Base-by-base conservation (phyloP, 2,113 vertebrate species). In the Paradisaea rubra region DNA sequence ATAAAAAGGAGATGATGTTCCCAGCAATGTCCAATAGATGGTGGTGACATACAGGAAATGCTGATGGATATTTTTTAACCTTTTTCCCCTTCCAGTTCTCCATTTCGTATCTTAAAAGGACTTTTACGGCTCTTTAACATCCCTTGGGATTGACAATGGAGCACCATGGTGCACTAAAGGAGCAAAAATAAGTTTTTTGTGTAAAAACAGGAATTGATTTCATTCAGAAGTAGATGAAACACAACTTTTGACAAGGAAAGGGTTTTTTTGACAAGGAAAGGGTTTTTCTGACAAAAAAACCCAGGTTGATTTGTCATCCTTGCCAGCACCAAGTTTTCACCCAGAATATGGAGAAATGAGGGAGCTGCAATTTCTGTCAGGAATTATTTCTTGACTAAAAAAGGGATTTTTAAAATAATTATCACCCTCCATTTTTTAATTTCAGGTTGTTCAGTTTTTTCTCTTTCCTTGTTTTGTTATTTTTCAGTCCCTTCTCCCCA, bases 151-250 rank as follows among this genome's bases (percentile, higher is more conserved):
- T 11, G 27, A 31, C 6, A 6, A 3, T 0, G 0, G 44, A 41
- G 63, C 20, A 19, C 25, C 6, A 0, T 0, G 2, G 16, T 19
- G 15, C 8, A 2, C 0, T n/a, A 25, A 42, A 66, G 57, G 24
- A 24, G 17, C 4, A 39, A 66, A 76, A 57, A 9, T 0, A 27
- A 57, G n/a, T n/a, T 5, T 0, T 33, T 45, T 1, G 4, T 1
- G 0, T 13, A 25, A 21, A 66, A 52, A 15, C 8, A 76, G 37
- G 31, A 33, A 25, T 10, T 30, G 47, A 22, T n/a, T 74, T 77
- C 7, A 42, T 44, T 76, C 6, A 17, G 45, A 37, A 66, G 11
- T 5, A 11, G 30, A 9, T 10, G 23, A 39, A 71, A 71, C 3
- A 2, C 7, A 35, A 25, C 47, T 35, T 83, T 35, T 16, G 13